phyloP scores from a whole-genome alignment of 2,113 vertebrate genomes.

The Porphyrio hochstetteri region DNA sequence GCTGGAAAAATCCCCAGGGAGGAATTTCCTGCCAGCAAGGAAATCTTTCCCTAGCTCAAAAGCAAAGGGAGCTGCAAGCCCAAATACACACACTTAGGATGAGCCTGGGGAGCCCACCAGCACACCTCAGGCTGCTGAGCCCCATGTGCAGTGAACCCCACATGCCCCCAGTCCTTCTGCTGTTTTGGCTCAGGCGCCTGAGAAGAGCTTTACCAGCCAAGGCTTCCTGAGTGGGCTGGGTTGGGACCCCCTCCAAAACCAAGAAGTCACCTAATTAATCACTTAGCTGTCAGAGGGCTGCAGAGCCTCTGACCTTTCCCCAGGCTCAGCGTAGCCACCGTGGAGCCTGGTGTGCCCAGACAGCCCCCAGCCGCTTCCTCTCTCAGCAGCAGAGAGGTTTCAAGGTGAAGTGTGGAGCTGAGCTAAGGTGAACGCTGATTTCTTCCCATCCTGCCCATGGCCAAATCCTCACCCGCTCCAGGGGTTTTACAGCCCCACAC shows the following conservation, averaged over 20 bases:
- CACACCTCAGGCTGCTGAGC: neutral
- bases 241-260: neutral
- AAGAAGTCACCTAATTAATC: neutral
- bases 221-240: neutral
- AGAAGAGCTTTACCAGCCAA: neutral
- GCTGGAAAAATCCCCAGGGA: neutral
- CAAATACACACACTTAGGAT: neutral
- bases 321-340: neutral
- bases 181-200: neutral
- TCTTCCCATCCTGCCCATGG: neutral
- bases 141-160: accelerated
- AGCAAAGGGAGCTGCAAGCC: neutral
- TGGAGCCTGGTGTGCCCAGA: neutral
- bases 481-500: neutral
- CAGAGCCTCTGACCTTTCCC: neutral
- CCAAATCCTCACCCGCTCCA: neutral
- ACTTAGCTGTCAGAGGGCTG: neutral
- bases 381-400: neutral
- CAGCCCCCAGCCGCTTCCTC: neutral
- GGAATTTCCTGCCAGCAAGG: neutral
- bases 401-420: neutral
- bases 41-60: neutral
- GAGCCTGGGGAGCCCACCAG: neutral
- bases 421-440: neutral
- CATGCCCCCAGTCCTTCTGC: neutral